phyloP scores from a whole-genome alignment of 2,797 vertebrate genomes.

The Pristis pectinata region DNA sequence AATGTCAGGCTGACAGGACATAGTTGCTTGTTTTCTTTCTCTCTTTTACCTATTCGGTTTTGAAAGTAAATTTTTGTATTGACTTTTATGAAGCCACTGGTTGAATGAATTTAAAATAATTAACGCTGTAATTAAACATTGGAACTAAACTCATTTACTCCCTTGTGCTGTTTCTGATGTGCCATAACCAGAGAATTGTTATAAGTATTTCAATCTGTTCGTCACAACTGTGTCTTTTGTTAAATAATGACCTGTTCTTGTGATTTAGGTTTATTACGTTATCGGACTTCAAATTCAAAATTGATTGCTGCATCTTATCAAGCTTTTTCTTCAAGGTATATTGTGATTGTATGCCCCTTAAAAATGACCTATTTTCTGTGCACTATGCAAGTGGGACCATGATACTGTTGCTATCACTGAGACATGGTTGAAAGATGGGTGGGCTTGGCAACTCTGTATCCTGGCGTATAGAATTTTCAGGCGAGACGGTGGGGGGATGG shows the following conservation, averaged over 20 bases:
- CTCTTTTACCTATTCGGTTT: neutral
- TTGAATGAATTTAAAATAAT: neutral
- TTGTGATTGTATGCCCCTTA: slow-evolving; percentile 11
- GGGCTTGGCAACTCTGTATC: too few species aligned
- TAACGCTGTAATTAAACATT: neutral
- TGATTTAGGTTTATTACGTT: slow-evolving; percentile 66
- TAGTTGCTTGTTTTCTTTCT: too few species aligned
- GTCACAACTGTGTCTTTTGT: neutral
- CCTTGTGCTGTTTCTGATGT: neutral
- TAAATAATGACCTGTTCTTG: slow-evolving; percentile 35
- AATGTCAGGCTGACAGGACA: too few species aligned
- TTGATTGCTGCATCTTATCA: slow-evolving; percentile 75
- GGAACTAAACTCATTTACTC: neutral
- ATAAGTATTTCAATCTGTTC: neutral
- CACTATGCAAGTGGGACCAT: neutral
- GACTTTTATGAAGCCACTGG: neutral
- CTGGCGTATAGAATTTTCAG: too few species aligned
- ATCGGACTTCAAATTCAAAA: slow-evolving; percentile 64
- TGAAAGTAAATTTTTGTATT: neutral
- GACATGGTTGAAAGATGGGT: too few species aligned
- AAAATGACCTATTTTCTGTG: neutral
- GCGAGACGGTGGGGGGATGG: too few species aligned
- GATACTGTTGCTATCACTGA: neutral
- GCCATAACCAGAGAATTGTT: neutral
- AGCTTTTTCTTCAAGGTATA: slow-evolving; percentile 86